Evolutionary conservation across 2,888 invertebrate genomes (phyloP).

Genomic region (Amphipoea lucens): DNA sequence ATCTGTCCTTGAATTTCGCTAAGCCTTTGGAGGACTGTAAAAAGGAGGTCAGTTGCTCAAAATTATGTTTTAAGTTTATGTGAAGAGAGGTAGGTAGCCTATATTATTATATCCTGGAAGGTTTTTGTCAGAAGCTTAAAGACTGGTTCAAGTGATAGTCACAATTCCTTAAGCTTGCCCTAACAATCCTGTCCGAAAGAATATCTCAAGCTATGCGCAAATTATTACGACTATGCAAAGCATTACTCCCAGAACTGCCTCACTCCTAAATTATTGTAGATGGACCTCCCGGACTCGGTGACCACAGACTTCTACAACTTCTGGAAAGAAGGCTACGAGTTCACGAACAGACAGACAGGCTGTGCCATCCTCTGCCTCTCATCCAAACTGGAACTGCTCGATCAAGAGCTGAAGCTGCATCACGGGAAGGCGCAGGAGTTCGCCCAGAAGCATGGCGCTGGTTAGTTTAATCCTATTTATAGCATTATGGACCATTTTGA

Average conservation of each 20-base stretch:
- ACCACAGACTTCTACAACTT: conserved; percentile 76
- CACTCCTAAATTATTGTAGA: conserved; percentile 56
- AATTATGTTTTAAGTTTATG: background rate
- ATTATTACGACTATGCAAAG: background rate
- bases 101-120: no score
- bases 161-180: background rate
- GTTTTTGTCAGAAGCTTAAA: background rate
- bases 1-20: conserved; percentile 68
- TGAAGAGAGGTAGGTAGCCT: no score
- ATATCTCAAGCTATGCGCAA: background rate
- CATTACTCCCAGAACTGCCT: no score
- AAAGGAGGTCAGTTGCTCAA: conserved; percentile 69
- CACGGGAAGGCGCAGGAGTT: conserved; percentile 82
- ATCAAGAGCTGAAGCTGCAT: conserved; percentile 78
- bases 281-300: conserved; percentile 73
- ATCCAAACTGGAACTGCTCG: conserved; percentile 78
- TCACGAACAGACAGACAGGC: conserved; percentile 74
- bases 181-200: background rate
- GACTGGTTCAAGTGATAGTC: background rate
- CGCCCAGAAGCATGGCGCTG: conserved; percentile 81
- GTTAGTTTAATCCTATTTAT: conserved; percentile 64
- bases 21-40: conserved; percentile 75
- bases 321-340: conserved; percentile 76
- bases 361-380: conserved; percentile 82
- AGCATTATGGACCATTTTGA: background rate